Percentiles rank a stretch among this genome's conserved stretches.
Evolutionary conservation across 2,797 vertebrate genomes (phyloP).

Genomic region (Acridotheres tristis): DNA sequence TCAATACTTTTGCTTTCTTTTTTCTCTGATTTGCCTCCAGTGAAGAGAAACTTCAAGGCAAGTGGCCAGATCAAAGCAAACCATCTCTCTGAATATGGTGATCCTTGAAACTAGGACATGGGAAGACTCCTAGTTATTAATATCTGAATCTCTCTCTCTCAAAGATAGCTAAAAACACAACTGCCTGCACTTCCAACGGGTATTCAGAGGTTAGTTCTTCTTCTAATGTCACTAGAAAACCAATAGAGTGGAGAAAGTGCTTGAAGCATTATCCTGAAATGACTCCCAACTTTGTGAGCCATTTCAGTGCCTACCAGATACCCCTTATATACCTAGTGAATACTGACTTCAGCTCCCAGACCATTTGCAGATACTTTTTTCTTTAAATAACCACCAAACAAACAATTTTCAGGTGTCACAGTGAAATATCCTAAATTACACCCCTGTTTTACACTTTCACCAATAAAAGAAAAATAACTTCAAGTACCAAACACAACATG

Average conservation of each 20-base stretch:
- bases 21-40: conserved; percentile 35
- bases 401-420: neutral
- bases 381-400: neutral
- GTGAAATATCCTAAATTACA: neutral
- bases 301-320: neutral
- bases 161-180: neutral
- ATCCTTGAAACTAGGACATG: conserved; percentile 43
- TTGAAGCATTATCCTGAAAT: neutral
- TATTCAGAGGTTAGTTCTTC: neutral
- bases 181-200: neutral
- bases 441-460: neutral
- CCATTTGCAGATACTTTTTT: neutral
- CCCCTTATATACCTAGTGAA: neutral
- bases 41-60: conserved; percentile 42
- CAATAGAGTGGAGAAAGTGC: neutral
- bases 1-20: conserved; percentile 35
- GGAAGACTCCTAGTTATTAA: conserved; percentile 14
- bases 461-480: neutral
- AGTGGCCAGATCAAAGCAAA: conserved; percentile 44
- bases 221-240: neutral
- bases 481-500: neutral
- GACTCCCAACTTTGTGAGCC: neutral
- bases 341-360: neutral
- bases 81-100: conserved; percentile 15
- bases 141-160: neutral